Percentiles rank a stretch among this genome's conserved stretches.
These are phyloP conservation scores for Rhinoraja longicauda DNA, from an alignment of 2,797 vertebrate genomes.

Conservation along the genomic window DNA sequence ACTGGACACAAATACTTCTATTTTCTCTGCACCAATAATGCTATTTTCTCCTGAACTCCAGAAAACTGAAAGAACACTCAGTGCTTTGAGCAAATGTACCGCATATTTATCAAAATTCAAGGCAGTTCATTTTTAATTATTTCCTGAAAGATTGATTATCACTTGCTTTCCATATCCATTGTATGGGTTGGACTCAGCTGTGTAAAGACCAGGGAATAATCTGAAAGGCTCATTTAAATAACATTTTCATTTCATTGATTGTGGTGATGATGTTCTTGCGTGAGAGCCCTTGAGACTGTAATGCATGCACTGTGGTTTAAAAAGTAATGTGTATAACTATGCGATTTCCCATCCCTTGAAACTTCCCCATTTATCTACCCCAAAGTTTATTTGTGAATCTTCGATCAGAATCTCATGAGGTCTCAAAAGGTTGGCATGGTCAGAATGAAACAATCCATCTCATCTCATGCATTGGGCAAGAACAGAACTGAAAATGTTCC, in stretches of 20 bases:
- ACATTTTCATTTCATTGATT: slow-evolving; percentile 13
- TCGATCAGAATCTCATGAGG: background rate
- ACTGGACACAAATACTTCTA: too few relatives aligned
- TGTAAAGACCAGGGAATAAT: background rate
- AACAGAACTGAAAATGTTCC: background rate
- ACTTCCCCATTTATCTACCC: background rate
- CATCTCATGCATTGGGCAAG: background rate
- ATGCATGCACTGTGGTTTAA: background rate
- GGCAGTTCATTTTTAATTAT: background rate
- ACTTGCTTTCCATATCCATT: background rate
- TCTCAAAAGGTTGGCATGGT: background rate
- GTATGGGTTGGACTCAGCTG: background rate
- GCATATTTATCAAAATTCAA: background rate
- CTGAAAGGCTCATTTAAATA: background rate
- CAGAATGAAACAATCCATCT: background rate
- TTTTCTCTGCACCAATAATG: background rate
- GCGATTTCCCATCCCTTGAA: background rate
- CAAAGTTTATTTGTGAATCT: background rate
- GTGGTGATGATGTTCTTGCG: background rate
- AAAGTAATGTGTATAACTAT: background rate
- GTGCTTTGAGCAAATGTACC: background rate
- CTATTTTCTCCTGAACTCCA: background rate
- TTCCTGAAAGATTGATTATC: background rate
- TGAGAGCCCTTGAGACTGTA: background rate
- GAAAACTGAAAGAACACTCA: background rate